Base-by-base conservation (phyloP, 2,797 vertebrate species). In the Silurus aristotelis region DNA sequence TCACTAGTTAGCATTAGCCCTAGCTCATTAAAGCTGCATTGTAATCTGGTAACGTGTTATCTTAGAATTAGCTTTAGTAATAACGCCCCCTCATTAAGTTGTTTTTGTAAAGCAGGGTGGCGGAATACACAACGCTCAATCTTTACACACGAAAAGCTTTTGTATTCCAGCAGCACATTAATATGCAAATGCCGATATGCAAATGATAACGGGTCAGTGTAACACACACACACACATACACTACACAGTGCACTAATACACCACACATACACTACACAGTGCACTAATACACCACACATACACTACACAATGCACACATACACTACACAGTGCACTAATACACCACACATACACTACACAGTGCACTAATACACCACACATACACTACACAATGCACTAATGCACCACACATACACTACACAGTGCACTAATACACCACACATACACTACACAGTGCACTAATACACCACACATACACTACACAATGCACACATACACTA, bases 51-150 rank as follows among this genome's bases (percentile, higher is more conserved):
- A 60, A 19, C 0, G 22, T 76, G 61, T 66, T 52, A 80, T 60
- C 55, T 60, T 85, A 68, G 67, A 43, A 61, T 52, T 52, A 43
- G 25, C 27, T 31, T n/a, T 78, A 43, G 19, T 19, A 80, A 31
- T 43, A 66, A 64, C 14, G 5, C 48, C 14, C 9, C 6, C 25
- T 20, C 25, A 80, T 80, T 48, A 25, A 14, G 61, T 27, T 64
- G 89, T 86, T 87, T 72, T 63, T 86, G 64, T 58, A 71, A 82
- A 85, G 63, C 83, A 86, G 43, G 81, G 43, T 80, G 85, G 88
- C 77, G 61, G 92, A 96, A 96, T 95, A 96, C 93, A 95, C 95
- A 95, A 55, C 75, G 52, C 89, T 89, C 93, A 95, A 95, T 94
- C 93, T 90, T 93, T 92, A 95, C 94, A 93, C 88, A 83, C 71